Base-by-base conservation (phyloP, 2,113 vertebrate species). In the Enhydra lutris region DNA sequence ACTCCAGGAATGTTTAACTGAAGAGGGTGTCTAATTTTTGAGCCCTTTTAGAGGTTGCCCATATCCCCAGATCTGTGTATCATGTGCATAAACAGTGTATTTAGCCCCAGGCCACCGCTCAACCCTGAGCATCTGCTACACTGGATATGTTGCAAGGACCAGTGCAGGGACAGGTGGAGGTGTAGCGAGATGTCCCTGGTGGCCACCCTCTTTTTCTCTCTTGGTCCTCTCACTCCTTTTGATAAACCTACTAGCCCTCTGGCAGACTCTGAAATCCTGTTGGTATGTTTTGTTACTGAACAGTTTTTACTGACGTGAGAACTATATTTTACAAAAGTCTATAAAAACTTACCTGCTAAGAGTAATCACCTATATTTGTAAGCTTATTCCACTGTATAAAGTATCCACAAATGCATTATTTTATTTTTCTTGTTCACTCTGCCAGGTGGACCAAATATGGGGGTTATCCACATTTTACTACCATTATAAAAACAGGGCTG, bases 341-440 rank as follows among this genome's bases (percentile, higher is more conserved):
- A 24, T 24, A 71, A 87, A 91, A 85, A 71, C 3, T 65, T 55
- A 55, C 34, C 34, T 78, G 20, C 73, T 80, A 45, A 59, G 55
- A 86, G 3, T 71, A 85, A 79, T 94, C 47, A 69, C 17, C 78
- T 97, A 6, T n/a, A 88, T 90, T 78, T 63, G 55, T 57, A 21
- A 69, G 15, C 17, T 93, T 34, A n/a, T 86, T 83, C 23, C 20
- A 84, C 26, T 96, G 42, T 50, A 47, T 50, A 47, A 65, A 50
- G 7, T 55, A 67, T 67, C 4, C 57, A 93, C 17, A 39, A 61
- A 47, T 2, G 5, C 42, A 65, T 24, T 71, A 12, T 83, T 94
- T 96, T 52, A 71, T 88, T 92, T 85, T 95, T 94, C 50, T 94
- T 73, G 36, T 61, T 85, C 79, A 65, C 3, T 73, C 42, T 94